A percentile compares a stretch with the other conserved stretches of the same genome.
Conservation (phyloP, 2,888 invertebrate genomes). For the Acanthosepion esculentum region DNA sequence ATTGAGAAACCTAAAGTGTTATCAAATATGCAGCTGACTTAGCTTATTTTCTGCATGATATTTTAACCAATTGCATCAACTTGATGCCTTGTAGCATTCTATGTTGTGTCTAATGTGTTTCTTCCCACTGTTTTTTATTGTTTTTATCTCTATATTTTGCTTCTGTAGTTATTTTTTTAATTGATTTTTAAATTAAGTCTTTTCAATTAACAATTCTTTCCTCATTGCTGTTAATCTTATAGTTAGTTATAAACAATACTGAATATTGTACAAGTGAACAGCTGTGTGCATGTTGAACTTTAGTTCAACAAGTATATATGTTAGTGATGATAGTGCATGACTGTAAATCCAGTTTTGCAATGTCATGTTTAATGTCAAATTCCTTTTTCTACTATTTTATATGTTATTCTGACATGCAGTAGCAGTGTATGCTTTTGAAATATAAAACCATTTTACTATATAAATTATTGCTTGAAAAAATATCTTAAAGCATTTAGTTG, state of each 20-base stretch:
- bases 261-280: background rate
- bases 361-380: background rate
- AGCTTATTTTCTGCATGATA: no score
- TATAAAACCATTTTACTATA: background rate
- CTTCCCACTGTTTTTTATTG: background rate
- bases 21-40: no score
- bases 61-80: no score
- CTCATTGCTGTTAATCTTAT: background rate
- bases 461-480: background rate
- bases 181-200: background rate
- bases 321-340: background rate
- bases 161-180: background rate
- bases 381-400: background rate
- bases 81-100: background rate
- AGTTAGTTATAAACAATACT: background rate
- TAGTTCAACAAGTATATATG: background rate
- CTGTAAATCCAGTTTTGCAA: background rate
- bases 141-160: background rate
- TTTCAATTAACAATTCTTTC: background rate
- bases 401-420: background rate
- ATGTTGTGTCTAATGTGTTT: background rate
- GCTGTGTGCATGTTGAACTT: background rate
- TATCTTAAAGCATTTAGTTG: background rate
- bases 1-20: no score
- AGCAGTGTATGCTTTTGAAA: background rate